Conservation (phyloP, 2,888 invertebrate genomes). For the Dione juno region DNA sequence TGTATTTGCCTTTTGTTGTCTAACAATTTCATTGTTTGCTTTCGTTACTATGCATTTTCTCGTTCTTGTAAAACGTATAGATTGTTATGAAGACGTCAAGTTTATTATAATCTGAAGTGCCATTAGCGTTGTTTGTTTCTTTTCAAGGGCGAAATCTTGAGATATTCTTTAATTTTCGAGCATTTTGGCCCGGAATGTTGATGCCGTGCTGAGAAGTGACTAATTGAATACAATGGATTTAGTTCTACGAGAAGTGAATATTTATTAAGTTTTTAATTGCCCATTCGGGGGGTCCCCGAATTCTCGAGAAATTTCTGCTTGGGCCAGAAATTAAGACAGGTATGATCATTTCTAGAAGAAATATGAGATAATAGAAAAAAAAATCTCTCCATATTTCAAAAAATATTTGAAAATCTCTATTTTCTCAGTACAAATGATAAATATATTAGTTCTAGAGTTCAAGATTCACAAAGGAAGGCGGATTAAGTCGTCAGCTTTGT, state of each 20-base stretch:
- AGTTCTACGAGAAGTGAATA: not conserved
- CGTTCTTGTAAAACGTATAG: conserved; percentile 60
- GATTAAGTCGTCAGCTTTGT: conserved; percentile 68
- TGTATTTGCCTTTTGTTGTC: conserved; percentile 64
- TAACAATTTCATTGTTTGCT: conserved; percentile 68
- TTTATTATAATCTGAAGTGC: conserved; percentile 62
- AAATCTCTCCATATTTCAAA: too few species aligned
- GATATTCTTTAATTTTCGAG: not conserved
- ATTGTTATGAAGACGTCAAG: conserved; percentile 65
- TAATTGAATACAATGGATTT: not conserved
- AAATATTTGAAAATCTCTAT: too few species aligned
- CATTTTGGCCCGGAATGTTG: conserved; percentile 1
- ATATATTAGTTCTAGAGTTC: conserved; percentile 14
- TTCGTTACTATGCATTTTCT: conserved; percentile 61
- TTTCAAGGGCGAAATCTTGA: conserved; percentile 9
- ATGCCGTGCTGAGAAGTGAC: conserved; percentile 44
- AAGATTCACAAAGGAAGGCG: conserved; percentile 54
- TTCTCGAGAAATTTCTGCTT: too few species aligned
- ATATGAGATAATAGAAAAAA: too few species aligned
- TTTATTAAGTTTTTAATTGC: not conserved
- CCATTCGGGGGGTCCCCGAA: too few species aligned
- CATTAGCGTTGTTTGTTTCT: conserved; percentile 42
- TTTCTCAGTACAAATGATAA: too few species aligned
- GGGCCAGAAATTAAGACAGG: too few species aligned
- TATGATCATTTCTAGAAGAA: too few species aligned